phyloP scores from a whole-genome alignment of 2,888 invertebrate species.

The Brachypalpus laphriformis region DNA sequence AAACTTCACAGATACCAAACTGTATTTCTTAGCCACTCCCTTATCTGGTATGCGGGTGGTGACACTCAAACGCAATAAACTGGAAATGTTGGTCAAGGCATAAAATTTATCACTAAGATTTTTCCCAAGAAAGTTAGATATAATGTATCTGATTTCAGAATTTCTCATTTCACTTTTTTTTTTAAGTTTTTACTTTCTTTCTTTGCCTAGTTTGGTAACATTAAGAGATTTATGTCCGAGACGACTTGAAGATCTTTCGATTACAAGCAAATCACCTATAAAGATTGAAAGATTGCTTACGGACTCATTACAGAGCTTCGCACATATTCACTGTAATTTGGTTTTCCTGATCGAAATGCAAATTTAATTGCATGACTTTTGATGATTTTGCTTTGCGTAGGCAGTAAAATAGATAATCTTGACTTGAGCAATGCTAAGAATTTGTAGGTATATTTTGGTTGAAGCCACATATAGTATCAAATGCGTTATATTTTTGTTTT shows the following conservation, averaged over 20 bases:
- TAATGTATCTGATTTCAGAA: neutral
- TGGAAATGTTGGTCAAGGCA: neutral
- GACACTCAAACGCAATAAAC: neutral
- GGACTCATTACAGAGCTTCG: neutral
- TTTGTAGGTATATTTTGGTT: too few relatives aligned
- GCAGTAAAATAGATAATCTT: too few relatives aligned
- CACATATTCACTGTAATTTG: neutral
- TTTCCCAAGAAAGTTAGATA: neutral
- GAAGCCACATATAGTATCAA: too few relatives aligned
- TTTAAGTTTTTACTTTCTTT: neutral
- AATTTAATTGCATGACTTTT: neutral
- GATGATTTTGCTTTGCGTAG: neutral
- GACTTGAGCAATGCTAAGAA: too few relatives aligned
- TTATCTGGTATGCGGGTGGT: neutral
- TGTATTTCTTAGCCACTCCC: neutral
- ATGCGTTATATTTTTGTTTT: too few relatives aligned
- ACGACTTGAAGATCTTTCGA: neutral
- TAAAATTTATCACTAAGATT: neutral
- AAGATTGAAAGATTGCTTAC: neutral
- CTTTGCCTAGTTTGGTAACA: neutral
- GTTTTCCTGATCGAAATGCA: neutral
- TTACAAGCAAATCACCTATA: neutral
- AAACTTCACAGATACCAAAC: neutral
- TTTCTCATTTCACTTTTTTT: conserved; percentile 15
- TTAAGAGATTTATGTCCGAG: conserved; percentile 1